Percentiles rank a stretch among this genome's conserved stretches.
Conservation (phyloP, 2,797 vertebrate genomes). For the Pelodytes ibericus region DNA sequence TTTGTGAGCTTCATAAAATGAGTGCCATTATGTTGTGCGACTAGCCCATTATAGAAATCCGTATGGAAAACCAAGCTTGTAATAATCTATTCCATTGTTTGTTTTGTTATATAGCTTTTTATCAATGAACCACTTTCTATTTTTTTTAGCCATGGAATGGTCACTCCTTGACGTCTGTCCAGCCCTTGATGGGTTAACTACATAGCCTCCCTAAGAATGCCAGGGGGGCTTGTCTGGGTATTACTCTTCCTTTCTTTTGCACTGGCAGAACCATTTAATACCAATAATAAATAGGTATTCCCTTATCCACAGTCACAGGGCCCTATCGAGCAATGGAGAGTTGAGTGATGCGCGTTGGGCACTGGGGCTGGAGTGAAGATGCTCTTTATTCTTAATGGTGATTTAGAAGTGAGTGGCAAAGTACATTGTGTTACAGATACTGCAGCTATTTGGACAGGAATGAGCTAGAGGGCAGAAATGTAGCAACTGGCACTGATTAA, state of each 20-base stretch:
- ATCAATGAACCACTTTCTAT: too few relatives aligned
- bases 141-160: too few relatives aligned
- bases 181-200: neutral
- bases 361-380: neutral
- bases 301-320: neutral
- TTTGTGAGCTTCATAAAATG: too few relatives aligned
- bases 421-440: slow-evolving; percentile 22
- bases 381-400: slow-evolving; percentile 11
- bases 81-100: too few relatives aligned
- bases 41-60: too few relatives aligned
- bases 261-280: neutral
- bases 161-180: too few relatives aligned
- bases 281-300: neutral
- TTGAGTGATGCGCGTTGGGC: slow-evolving; percentile 7
- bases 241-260: neutral
- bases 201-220: neutral
- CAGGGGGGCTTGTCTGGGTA: neutral
- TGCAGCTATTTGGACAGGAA: slow-evolving; percentile 33
- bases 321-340: neutral
- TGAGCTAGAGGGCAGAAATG: slow-evolving; percentile 33
- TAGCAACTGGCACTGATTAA: slow-evolving; percentile 27
- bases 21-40: too few relatives aligned
- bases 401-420: slow-evolving; percentile 30
- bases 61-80: too few relatives aligned
- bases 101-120: too few relatives aligned